Base-by-base conservation (phyloP, 2,797 vertebrate genomes). In the Mus spretus region DNA sequence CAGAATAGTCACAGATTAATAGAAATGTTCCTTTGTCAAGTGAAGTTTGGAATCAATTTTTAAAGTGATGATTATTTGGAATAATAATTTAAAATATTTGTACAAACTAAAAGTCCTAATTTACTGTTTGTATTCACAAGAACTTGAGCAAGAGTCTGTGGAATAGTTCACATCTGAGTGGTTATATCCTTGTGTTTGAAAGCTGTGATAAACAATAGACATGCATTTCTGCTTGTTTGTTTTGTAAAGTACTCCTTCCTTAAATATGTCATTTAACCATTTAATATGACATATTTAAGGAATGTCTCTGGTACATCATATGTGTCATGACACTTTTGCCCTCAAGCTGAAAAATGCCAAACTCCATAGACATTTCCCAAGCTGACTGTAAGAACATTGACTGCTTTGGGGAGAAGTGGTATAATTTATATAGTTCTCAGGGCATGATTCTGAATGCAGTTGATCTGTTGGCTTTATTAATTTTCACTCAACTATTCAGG, bases 111-210 rank as follows among this genome's bases (percentile, higher is more conserved):
- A 95, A 77, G 13, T 84, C 75, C 74, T 88, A 28, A 77, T 77
- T 93, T 34, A 84, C 44, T 91, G 31, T 75, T 94, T 94, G 59
- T 31, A 61, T 59, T 85, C 22, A 53, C 3, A 96, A 93, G n/a
- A 88, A 67, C 67, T 78, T 50, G 13, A 78, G 70, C 3, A 11
- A 47, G 10, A 87, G 11, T 77, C 92, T 89, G 14, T 61, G 44
- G 95, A 91, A 31, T 24, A 44, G 26, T 63, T 93, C n/a, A 92
- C 65, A 90, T 92, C 87, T 47, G 7, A 82, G 1, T 50, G 82
- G 40, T 19, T 26, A 75, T 15, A 24, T n/a, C 31, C 70, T 24
- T 80, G 9, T 93, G 22, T 65, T 65, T 93, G 22, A n/a, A 92
- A 92, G 65, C 40, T 59, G 11, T 63, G 34, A 65, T 24, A 63